phyloP scores from a whole-genome alignment of 2,888 invertebrate species.

The Lissonota sp. region DNA sequence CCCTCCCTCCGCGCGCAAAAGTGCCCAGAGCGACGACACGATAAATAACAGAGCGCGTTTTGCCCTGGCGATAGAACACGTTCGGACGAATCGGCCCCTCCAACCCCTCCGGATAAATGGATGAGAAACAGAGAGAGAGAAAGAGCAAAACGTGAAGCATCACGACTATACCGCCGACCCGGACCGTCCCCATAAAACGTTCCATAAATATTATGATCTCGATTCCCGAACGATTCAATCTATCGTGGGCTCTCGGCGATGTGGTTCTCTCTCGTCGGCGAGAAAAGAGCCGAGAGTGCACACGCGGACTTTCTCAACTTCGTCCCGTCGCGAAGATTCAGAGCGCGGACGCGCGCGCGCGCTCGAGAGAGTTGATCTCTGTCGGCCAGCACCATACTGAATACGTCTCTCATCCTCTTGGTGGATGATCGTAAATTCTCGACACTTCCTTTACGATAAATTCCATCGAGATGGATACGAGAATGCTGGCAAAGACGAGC shows the following conservation, averaged over 20 bases:
- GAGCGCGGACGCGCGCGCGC: slow-evolving; percentile 40
- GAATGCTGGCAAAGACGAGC: slow-evolving; percentile 30
- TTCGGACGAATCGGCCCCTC: slow-evolving; percentile 24
- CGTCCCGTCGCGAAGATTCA: slow-evolving; percentile 36
- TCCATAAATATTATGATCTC: slow-evolving; percentile 75
- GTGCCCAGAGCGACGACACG: slow-evolving; percentile 65
- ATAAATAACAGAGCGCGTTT: slow-evolving; percentile 63
- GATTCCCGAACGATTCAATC: slow-evolving; percentile 73
- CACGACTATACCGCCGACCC: slow-evolving; percentile 57
- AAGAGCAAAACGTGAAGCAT: slow-evolving; percentile 47
- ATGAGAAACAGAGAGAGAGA: slow-evolving; percentile 44
- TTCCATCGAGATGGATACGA: slow-evolving; percentile 57
- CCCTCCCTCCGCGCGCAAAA: slow-evolving; percentile 16
- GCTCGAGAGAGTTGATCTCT: slow-evolving; percentile 59
- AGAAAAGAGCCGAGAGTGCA: background rate
- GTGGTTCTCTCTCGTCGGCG: slow-evolving; percentile 48
- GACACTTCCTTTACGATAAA: slow-evolving; percentile 63
- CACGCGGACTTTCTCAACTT: slow-evolving; percentile 52
- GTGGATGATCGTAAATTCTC: slow-evolving; percentile 64
- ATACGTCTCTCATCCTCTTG: slow-evolving; percentile 48
- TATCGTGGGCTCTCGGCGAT: slow-evolving; percentile 62
- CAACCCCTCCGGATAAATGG: slow-evolving; percentile 14
- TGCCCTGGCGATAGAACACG: slow-evolving; percentile 44
- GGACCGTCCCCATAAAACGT: slow-evolving; percentile 68
- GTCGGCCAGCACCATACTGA: slow-evolving; percentile 38